A percentile compares a stretch with the other conserved stretches of the same genome.
These are phyloP conservation scores for Peromyscus polionotus DNA, from an alignment of 2,113 vertebrate species.

Conservation along the genomic window DNA sequence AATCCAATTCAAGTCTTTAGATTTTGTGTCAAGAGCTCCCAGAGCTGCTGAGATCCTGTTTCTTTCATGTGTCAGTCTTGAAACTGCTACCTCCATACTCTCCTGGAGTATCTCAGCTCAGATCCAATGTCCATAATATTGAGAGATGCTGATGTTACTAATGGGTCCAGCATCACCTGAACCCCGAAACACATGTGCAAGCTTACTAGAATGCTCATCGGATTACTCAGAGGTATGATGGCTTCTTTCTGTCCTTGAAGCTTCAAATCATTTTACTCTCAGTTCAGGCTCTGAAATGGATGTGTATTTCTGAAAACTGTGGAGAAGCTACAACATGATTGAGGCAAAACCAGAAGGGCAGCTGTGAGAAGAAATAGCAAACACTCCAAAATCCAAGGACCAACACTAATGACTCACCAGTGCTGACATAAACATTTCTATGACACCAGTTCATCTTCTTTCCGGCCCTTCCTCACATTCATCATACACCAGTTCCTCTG, in stretches of 20 bases:
- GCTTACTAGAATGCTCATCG: constrained; percentile 34
- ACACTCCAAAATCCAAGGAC: constrained; percentile 70
- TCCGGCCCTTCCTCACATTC: background rate
- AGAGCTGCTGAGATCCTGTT: no score
- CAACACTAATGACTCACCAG: constrained; percentile 71
- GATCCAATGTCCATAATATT: background rate
- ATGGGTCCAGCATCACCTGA: constrained; percentile 54
- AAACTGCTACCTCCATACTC: background rate
- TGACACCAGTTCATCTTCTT: constrained; percentile 3
- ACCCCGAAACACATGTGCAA: background rate
- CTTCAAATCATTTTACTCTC: constrained; percentile 70
- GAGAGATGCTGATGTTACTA: constrained; percentile 44
- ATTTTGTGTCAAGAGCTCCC: no score
- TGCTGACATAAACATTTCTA: background rate
- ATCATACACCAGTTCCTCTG: background rate
- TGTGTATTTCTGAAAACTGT: constrained; percentile 77
- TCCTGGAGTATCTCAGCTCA: background rate
- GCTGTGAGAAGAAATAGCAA: constrained; percentile 71
- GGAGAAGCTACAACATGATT: constrained; percentile 69
- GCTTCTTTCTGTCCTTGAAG: constrained; percentile 75
- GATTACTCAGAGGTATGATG: constrained; percentile 68
- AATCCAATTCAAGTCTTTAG: background rate
- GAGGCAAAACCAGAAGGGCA: constrained; percentile 72
- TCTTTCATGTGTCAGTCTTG: background rate
- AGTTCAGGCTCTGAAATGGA: constrained; percentile 70